Percentiles rank a stretch among this genome's conserved stretches.
Evolutionary conservation across 92 coral and sea anemone genomes (phyloP).

Genomic region (Parazoanthus darwini): DNA sequence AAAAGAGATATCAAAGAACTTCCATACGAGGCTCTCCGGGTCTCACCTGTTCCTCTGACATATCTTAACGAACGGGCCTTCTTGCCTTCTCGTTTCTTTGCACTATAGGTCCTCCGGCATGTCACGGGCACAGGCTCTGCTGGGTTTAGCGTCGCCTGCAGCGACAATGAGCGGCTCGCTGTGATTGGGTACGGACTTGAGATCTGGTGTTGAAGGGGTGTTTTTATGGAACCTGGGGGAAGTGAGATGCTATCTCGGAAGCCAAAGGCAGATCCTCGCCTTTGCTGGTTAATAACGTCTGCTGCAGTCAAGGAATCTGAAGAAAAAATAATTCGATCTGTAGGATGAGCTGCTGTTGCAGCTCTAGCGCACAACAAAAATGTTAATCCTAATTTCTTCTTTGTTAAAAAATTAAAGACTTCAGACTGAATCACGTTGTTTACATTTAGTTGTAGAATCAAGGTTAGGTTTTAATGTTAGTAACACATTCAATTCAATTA

Average conservation of each 20-base stretch:
- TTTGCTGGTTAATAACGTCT: slow-evolving; percentile 54
- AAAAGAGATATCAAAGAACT: slow-evolving; percentile 29
- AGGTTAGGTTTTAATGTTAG: neutral
- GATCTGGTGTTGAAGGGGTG: slow-evolving; percentile 65
- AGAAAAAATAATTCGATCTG: slow-evolving; percentile 20
- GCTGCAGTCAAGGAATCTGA: slow-evolving; percentile 71
- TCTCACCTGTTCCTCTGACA: slow-evolving; percentile 67
- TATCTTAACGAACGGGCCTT: slow-evolving; percentile 52
- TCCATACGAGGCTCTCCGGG: slow-evolving; percentile 64
- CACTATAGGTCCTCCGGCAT: slow-evolving; percentile 84
- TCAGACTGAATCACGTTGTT: neutral
- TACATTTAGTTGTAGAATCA: neutral
- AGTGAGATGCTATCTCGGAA: slow-evolving; percentile 42
- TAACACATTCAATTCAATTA: neutral
- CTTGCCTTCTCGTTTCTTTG: slow-evolving; percentile 98
- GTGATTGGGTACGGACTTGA: slow-evolving; percentile 68
- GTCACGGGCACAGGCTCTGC: slow-evolving; percentile 59
- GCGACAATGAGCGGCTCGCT: slow-evolving; percentile 71
- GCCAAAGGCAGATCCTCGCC: slow-evolving; percentile 76
- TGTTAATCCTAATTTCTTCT: neutral
- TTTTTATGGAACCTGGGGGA: slow-evolving; percentile 54
- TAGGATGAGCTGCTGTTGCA: neutral
- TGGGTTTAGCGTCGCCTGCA: slow-evolving; percentile 71
- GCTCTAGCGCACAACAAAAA: neutral
- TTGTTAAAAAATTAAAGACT: neutral